Evolutionary conservation across 2,888 invertebrate genomes (phyloP), one percentile per base, ranked within the genome.

Genomic region (Gymnosoma rotundatum): DNA sequence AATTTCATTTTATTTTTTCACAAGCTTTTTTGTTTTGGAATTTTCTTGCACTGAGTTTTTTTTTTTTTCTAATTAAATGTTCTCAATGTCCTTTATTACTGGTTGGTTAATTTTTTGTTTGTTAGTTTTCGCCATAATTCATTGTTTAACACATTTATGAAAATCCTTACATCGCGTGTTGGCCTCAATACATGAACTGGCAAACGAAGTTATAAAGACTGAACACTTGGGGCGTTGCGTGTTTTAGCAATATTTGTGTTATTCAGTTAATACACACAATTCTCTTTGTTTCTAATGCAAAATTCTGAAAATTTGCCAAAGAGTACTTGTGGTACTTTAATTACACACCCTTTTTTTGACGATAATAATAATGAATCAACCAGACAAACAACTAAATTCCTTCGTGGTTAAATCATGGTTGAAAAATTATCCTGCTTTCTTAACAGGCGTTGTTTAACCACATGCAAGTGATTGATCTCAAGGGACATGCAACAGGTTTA

Each of bases 261-360:
- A 66, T 84, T 63, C 32, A 45, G 45, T 45, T 14, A 76, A 16
- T 12, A 16, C 38, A 21, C 32, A 12, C 52, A 10, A 64, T 12
- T 48, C 48, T 25, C 25, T 10, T 32, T 32, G 32, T 32, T 45
- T 20, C 36, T 48, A 50, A 60, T 9, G 72, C 42, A 36, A 72
- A 61, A 60, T 61, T 52, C 21, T 12, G 32, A 42, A 36, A 42
- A 48, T 61, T 7, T 42, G 18, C 7, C 32, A 18, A 60, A 52
- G 12, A 66, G 9, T 50, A 56, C 12, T 76, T 38, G 32, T 48
- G n/a, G 56, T 42, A 16, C 12, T 54, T 64, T 66, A 21, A 63
- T 67, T 69, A 78, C 74, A 78, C 84, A 72, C 81, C 84, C 81
- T 81, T 84, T 81, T 78, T 48, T 20, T 48, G 20, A 45, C 58